These are phyloP conservation scores for Nerophis lumbriciformis DNA, from an alignment of 2,113 vertebrate species.

Conservation along the genomic window DNA sequence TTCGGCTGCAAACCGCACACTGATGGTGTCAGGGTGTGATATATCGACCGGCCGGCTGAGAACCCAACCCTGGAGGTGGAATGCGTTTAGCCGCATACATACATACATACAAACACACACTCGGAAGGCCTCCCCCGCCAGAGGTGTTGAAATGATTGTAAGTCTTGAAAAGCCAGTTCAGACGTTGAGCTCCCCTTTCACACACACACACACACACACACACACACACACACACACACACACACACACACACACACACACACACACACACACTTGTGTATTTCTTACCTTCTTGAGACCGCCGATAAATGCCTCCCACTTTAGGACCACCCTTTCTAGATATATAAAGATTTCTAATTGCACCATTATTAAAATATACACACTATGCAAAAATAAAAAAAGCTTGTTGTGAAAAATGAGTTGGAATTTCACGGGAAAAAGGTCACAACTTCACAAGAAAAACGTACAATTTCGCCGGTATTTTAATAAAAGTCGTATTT, in stretches of 20 bases:
- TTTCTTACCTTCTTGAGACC: too few species aligned
- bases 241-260: conserved; percentile 37
- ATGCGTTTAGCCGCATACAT: conserved; percentile 48
- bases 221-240: conserved; percentile 14
- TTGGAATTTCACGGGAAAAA: too few species aligned
- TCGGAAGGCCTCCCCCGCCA: conserved; percentile 52
- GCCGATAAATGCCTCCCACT: too few species aligned
- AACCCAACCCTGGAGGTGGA: conserved; percentile 58
- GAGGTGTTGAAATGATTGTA: conserved; percentile 71
- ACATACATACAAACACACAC: conserved; percentile 35
- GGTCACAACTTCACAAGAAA: too few species aligned
- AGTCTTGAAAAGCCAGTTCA: conserved; percentile 67
- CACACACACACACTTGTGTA: background rate
- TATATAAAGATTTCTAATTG: too few species aligned
- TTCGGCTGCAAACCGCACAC: conserved; percentile 43
- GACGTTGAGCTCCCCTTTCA: conserved; percentile 54
- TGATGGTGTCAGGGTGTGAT: conserved; percentile 66
- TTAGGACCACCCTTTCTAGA: too few species aligned
- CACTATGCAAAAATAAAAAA: too few species aligned
- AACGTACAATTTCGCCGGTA: too few species aligned
- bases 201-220: conserved; percentile 16
- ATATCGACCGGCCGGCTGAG: conserved; percentile 55
- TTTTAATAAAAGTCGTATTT: too few species aligned
- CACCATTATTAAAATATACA: too few species aligned
- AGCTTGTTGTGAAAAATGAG: too few species aligned